Conservation (phyloP, 2,113 vertebrate genomes). For the Callipepla californica region DNA sequence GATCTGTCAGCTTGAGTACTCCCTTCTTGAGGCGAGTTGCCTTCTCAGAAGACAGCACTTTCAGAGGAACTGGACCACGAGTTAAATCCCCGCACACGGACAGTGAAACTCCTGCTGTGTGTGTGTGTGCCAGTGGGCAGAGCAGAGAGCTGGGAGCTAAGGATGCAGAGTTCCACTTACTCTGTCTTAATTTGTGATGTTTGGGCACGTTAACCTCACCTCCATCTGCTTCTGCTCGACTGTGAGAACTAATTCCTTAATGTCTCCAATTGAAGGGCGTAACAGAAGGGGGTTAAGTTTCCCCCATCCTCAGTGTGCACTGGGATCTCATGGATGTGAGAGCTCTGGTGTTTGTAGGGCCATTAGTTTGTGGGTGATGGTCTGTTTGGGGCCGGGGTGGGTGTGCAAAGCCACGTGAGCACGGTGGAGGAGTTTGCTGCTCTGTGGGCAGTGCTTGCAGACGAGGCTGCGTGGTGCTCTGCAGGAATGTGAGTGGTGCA, state of each 20-base stretch:
- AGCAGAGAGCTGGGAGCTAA: not conserved
- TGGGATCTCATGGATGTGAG: accelerated
- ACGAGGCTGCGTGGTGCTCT: accelerated
- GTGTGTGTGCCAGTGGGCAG: not conserved
- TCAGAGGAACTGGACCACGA: constrained; percentile 4
- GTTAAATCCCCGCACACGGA: not conserved
- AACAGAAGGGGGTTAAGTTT: not conserved
- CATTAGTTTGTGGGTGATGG: accelerated
- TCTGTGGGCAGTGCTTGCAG: not conserved
- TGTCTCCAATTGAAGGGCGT: not conserved
- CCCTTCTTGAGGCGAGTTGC: not conserved
- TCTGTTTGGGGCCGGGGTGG: not conserved
- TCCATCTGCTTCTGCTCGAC: not conserved
- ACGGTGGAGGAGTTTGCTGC: not conserved
- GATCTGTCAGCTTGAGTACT: not conserved
- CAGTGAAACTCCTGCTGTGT: not conserved
- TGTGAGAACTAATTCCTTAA: not conserved
- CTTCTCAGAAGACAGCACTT: constrained; percentile 15
- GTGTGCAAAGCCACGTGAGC: accelerated
- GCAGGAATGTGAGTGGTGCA: not conserved
- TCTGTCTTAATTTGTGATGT: not conserved
- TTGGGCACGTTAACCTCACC: not conserved
- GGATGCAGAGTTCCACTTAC: not conserved
- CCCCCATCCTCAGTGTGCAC: not conserved
- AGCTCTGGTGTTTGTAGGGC: no score